These are phyloP conservation scores for Platyrinchus mystaceus DNA, from an alignment of 2,797 vertebrate species.

Conservation along the genomic window DNA sequence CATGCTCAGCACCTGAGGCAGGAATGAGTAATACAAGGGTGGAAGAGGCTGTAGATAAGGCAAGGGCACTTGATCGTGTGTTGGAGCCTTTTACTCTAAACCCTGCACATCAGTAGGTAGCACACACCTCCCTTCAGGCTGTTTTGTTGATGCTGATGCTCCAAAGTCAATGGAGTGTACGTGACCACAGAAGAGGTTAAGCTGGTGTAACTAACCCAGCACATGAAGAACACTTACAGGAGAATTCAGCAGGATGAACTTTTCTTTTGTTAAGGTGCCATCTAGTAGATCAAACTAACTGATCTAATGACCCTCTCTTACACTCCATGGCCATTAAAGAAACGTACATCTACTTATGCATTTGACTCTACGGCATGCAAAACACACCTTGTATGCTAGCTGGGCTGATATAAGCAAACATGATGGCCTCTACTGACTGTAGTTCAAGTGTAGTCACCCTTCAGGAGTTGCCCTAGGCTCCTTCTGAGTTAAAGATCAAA, in stretches of 20 bases:
- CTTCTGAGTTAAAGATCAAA: not conserved
- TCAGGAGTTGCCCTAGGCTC: not conserved
- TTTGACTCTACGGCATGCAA: not conserved
- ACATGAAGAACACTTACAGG: not conserved
- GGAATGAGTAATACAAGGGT: not conserved
- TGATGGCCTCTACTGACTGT: not conserved
- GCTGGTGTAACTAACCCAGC: not conserved
- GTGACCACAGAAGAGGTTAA: conserved; percentile 2
- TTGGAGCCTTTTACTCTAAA: not conserved
- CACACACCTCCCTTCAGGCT: not conserved
- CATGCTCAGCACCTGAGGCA: not conserved
- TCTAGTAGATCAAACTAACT: not conserved
- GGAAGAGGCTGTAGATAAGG: not conserved
- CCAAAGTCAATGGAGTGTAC: not conserved
- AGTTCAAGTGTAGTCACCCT: not conserved
- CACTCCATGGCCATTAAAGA: not conserved
- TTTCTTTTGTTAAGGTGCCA: not conserved
- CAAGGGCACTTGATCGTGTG: not conserved
- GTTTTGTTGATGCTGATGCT: not conserved
- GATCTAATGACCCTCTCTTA: not conserved
- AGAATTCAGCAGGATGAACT: not conserved
- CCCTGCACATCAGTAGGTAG: not conserved
- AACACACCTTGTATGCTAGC: not conserved
- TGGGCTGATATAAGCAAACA: not conserved
- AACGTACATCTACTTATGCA: not conserved